A percentile compares a stretch with the other conserved stretches of the same genome.
Conservation (phyloP, 2,113 vertebrate species). For the Megaceryle maxima region DNA sequence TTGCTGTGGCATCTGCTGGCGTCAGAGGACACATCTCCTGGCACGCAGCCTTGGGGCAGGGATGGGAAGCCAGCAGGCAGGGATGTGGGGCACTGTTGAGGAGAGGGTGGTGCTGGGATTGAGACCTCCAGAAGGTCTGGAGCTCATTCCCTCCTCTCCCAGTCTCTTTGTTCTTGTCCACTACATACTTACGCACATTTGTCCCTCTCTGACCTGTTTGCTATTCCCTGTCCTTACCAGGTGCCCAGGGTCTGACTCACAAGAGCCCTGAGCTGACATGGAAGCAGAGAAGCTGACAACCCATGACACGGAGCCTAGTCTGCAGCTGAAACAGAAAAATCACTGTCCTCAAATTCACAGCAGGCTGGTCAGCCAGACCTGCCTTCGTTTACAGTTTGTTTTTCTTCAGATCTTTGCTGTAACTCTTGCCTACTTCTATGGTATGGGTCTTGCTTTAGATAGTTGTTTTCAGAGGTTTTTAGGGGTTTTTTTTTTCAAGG, state of each 20-base stretch:
- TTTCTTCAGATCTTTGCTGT: background rate
- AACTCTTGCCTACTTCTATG: background rate
- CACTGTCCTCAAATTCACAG: background rate
- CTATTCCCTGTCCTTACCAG: background rate
- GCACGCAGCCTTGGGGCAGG: rapidly evolving
- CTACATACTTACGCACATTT: background rate
- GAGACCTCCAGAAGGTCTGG: background rate
- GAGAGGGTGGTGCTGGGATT: background rate
- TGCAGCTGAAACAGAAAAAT: background rate
- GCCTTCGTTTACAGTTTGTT: background rate
- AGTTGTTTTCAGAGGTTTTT: background rate
- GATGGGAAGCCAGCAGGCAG: background rate
- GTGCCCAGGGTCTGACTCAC: background rate
- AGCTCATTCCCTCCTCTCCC: background rate
- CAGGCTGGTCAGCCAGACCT: background rate
- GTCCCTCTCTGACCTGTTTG: background rate
- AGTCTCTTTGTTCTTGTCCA: background rate
- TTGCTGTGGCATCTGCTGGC: background rate
- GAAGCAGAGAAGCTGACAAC: background rate
- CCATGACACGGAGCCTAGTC: rapidly evolving
- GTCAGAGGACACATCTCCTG: rapidly evolving
- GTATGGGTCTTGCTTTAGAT: background rate
- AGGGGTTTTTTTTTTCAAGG: background rate
- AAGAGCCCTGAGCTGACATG: background rate
- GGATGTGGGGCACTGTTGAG: background rate